Evolutionary conservation across 2,797 vertebrate species (phyloP).

Genomic region (Heteromormyrus szaboi): DNA sequence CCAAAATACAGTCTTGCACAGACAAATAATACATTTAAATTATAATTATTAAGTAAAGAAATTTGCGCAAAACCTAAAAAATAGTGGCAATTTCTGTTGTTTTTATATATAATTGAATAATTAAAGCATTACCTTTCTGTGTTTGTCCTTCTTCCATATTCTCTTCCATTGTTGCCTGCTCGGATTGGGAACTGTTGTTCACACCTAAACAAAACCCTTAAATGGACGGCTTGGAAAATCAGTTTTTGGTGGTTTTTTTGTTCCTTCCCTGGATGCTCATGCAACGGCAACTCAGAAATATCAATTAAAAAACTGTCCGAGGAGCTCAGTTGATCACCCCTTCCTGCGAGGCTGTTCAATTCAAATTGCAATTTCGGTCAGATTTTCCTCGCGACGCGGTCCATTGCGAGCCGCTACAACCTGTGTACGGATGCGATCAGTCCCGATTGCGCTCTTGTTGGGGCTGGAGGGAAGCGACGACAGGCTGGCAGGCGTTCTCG

Average conservation of each 20-base stretch:
- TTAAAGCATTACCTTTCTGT: conserved; percentile 66
- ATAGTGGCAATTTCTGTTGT: neutral
- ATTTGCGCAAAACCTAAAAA: neutral
- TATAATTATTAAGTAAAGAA: neutral
- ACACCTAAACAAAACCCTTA: conserved; percentile 62
- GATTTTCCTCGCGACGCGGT: conserved; percentile 69
- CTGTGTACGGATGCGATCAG: conserved; percentile 62
- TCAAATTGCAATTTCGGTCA: conserved; percentile 77
- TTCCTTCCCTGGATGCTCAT: conserved; percentile 56
- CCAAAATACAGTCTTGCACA: neutral
- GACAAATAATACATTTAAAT: neutral
- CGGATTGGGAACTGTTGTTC: conserved; percentile 48
- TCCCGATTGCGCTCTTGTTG: conserved; percentile 45
- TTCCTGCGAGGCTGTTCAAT: conserved; percentile 75
- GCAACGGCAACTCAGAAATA: conserved; percentile 56
- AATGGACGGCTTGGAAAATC: conserved; percentile 52
- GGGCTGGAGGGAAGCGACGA: conserved; percentile 35
- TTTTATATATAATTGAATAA: neutral
- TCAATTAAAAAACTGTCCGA: conserved; percentile 44
- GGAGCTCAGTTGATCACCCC: conserved; percentile 62
- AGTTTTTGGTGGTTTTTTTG: conserved; percentile 25
- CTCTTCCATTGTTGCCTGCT: conserved; percentile 73
- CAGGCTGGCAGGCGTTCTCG: conserved; percentile 46
- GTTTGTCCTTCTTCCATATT: conserved; percentile 81
- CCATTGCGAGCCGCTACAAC: conserved; percentile 65